Conservation (phyloP, 1,140 invertebrate genomes). For the Drosophila pachea region DNA sequence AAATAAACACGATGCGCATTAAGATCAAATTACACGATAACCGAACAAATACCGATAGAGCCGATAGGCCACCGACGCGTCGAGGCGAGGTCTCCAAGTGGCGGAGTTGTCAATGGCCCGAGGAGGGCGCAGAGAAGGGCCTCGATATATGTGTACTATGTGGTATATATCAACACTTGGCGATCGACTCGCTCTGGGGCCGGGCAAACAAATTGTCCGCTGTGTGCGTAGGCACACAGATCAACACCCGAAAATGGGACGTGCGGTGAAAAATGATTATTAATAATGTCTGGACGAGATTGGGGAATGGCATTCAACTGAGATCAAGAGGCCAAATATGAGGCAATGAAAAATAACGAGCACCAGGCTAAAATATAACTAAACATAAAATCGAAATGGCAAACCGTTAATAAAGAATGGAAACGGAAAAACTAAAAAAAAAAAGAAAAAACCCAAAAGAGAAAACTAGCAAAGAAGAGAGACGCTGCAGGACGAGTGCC, state of each 20-base stretch:
- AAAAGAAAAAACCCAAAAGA: background rate
- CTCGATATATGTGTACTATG: background rate
- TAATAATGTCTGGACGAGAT: constrained; percentile 39
- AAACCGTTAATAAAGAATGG: constrained; percentile 65
- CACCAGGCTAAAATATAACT: constrained; percentile 66
- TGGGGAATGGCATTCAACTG: constrained; percentile 17
- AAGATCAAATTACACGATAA: constrained; percentile 74
- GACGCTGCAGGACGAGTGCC: constrained; percentile 40
- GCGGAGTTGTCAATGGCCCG: constrained; percentile 51
- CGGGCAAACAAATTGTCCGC: constrained; percentile 55
- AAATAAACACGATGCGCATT: constrained; percentile 72
- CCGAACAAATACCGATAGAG: constrained; percentile 50
- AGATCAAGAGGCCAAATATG: constrained; percentile 76
- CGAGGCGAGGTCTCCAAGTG: constrained; percentile 46
- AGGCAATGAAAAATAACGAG: constrained; percentile 73
- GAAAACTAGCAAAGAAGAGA: background rate
- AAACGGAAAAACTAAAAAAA: background rate
- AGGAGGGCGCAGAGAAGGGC: background rate
- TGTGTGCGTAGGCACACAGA: constrained; percentile 49
- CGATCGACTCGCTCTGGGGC: constrained; percentile 34
- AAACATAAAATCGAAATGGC: constrained; percentile 73
- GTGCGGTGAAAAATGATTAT: constrained; percentile 68
- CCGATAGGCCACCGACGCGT: constrained; percentile 24
- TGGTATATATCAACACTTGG: constrained; percentile 52
- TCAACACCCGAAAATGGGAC: constrained; percentile 50